Base-by-base conservation (phyloP, 2,113 vertebrate genomes). In the Ursus arctos region DNA sequence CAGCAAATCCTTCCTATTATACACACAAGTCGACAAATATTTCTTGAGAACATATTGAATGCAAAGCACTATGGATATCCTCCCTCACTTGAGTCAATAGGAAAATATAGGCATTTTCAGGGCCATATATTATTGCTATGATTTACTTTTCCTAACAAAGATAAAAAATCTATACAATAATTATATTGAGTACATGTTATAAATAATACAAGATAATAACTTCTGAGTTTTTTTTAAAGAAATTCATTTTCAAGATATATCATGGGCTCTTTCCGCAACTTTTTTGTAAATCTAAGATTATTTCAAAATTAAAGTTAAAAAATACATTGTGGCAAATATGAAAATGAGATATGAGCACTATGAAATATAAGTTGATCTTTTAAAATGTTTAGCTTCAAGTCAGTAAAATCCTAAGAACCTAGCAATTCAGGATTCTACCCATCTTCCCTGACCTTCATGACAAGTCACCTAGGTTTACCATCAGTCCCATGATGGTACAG, bases 261-360 rank as follows among this genome's bases (percentile, higher is more conserved):
- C 76, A 4, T 0, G 4, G 13, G 18, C 43, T 91, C 55, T 81
- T 91, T 57, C 1, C 22, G 15, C 0, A 12, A n/a, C 31, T 28
- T 63, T 47, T 65, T 36, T 74, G 15, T 74, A 87, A 91, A 94
- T 63, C 31, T 67, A 94, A 91, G 87, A 55, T 74, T 87, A 94
- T 92, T 86, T 91, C 76, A 81, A 80, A 91, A 53, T 80, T 65
- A 67, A 88, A 82, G 55, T 43, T 33, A 59, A 83, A 87, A 72
- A 61, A 43, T 40, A 74, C 36, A 82, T 40, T 74, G 57, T 67
- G 19, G 47, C 24, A 76, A 91, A 94, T 69, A 72, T 33, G 24
- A 91, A 96, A 96, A 72, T 63, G 28, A 85, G 26, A 79, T 79
- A 71, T 31, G 4, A 51, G 22, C 31, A 80, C 61, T 49, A 13